These are phyloP conservation scores for Nerophis ophidion DNA, from an alignment of 2,113 vertebrate genomes.

Conservation along the genomic window DNA sequence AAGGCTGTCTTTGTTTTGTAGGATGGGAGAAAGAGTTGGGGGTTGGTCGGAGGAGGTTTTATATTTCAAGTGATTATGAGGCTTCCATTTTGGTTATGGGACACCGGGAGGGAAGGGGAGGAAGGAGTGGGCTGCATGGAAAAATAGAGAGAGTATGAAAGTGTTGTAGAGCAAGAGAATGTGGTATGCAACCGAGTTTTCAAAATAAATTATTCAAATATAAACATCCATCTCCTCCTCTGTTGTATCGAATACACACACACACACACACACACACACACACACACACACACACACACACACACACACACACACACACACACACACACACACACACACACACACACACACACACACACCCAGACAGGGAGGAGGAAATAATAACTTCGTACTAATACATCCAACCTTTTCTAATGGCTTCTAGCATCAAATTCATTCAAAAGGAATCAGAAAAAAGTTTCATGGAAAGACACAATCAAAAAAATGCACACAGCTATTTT, in stretches of 20 bases:
- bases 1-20: slow-evolving; percentile 57
- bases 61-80: slow-evolving; percentile 62
- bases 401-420: background rate
- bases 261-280: slow-evolving; percentile 2
- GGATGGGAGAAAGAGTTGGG: slow-evolving; percentile 13
- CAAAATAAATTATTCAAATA: slow-evolving; percentile 70
- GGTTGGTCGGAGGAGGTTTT: slow-evolving; percentile 36
- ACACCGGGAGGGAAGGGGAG: slow-evolving; percentile 31
- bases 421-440: no score
- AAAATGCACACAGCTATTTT: no score
- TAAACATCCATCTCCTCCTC: slow-evolving; percentile 41
- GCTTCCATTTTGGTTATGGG: slow-evolving; percentile 64
- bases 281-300: slow-evolving; percentile 3
- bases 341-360: slow-evolving; percentile 7
- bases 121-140: background rate
- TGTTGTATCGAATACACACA: slow-evolving; percentile 15
- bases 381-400: slow-evolving; percentile 1
- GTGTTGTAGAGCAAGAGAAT: background rate
- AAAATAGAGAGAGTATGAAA: slow-evolving; percentile 1
- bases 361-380: background rate
- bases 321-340: background rate
- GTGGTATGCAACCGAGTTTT: slow-evolving; percentile 69
- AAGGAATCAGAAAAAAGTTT: no score
- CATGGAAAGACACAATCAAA: no score
- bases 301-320: slow-evolving; percentile 6